Conservation (phyloP, 2,113 vertebrate genomes). For the Tachycineta bicolor region DNA sequence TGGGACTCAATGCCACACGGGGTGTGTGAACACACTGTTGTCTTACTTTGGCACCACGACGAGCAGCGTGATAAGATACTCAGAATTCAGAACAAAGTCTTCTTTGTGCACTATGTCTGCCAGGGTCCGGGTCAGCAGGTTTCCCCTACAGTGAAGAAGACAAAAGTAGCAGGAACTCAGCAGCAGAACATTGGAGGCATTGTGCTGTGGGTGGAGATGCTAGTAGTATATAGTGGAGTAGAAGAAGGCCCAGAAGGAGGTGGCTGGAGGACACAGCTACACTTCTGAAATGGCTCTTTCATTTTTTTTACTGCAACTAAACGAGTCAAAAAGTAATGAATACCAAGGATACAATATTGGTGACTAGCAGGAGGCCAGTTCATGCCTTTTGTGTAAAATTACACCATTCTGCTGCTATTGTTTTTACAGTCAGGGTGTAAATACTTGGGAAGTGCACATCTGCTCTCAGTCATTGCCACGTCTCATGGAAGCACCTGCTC, state of each 20-base stretch:
- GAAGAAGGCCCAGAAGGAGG: not conserved
- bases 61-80: constrained; percentile 92
- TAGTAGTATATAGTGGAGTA: not conserved
- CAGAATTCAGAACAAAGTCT: constrained; percentile 90
- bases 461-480: rapidly evolving
- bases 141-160: constrained; percentile 74
- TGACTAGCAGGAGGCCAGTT: not conserved
- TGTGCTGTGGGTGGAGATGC: not conserved
- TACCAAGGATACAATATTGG: not conserved
- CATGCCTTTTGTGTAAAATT: not conserved
- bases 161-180: not conserved
- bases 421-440: not conserved
- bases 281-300: not conserved
- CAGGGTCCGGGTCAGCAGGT: constrained; percentile 85
- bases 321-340: not conserved
- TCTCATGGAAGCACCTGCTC: not conserved
- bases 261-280: not conserved
- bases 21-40: not conserved
- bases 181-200: not conserved
- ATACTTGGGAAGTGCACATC: not conserved
- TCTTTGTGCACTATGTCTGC: constrained; percentile 87
- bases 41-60: constrained; percentile 91
- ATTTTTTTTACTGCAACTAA: not conserved
- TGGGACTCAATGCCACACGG: not conserved
- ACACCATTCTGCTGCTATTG: not conserved